phyloP scores from a whole-genome alignment of 2,797 vertebrate species.

The Notolabrus celidotus region DNA sequence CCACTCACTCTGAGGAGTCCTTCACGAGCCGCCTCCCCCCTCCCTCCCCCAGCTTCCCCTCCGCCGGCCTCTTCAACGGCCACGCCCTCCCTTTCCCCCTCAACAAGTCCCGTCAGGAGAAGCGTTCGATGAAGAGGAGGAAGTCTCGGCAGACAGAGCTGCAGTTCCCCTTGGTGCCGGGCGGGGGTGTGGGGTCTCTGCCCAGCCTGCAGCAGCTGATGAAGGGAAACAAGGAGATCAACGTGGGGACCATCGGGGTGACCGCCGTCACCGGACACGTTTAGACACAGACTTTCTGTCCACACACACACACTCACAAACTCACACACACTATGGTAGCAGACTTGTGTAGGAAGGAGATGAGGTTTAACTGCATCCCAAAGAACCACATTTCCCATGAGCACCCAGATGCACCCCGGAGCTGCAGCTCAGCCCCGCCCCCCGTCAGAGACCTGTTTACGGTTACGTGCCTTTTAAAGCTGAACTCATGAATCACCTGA shows the following conservation, averaged over 20 bases:
- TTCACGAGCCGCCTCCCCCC: conserved; percentile 90
- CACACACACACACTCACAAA: conserved; percentile 6
- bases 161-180: conserved; percentile 77
- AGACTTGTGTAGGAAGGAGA: conserved; percentile 34
- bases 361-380: conserved; percentile 56
- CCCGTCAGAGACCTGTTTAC: conserved; percentile 90
- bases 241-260: conserved; percentile 91
- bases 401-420: conserved; percentile 68
- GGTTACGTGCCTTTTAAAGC: conserved; percentile 96
- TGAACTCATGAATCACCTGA: conserved; percentile 17
- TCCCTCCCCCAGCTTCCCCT: conserved; percentile 78
- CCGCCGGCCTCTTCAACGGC: conserved; percentile 88
- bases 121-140: conserved; percentile 91
- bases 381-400: conserved; percentile 68
- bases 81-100: conserved; percentile 76
- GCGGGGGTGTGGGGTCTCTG: conserved; percentile 83
- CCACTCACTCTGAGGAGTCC: conserved; percentile 93
- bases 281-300: no score
- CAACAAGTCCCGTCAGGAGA: conserved; percentile 91
- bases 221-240: conserved; percentile 94
- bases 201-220: conserved; percentile 94
- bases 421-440: conserved; percentile 58
- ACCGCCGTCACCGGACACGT: conserved; percentile 92
- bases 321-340: conserved; percentile 48
- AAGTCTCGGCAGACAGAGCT: conserved; percentile 87